Conservation (phyloP, 2,888 invertebrate genomes). For the Agriotes lineatus region DNA sequence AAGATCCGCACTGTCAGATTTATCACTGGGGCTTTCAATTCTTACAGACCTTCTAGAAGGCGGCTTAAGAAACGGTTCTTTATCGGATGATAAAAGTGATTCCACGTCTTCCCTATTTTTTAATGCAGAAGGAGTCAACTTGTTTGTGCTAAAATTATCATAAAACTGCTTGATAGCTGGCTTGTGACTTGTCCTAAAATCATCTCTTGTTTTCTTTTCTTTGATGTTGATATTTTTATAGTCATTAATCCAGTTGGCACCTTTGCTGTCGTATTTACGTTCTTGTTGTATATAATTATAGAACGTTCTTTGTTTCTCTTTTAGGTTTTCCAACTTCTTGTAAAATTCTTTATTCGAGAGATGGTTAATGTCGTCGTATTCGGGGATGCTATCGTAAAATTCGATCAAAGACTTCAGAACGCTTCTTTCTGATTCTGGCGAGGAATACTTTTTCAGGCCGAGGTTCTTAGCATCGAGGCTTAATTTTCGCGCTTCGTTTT, state of each 20-base stretch:
- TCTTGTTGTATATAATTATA: constrained; percentile 60
- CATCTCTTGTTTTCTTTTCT: constrained; percentile 18
- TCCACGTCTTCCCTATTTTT: constrained; percentile 54
- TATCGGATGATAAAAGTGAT: constrained; percentile 56
- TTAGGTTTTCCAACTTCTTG: constrained; percentile 75
- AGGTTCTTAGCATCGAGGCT: constrained; percentile 61
- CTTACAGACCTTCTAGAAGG: constrained; percentile 64
- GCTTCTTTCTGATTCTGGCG: constrained; percentile 65
- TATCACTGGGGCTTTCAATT: constrained; percentile 61
- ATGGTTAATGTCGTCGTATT: constrained; percentile 83
- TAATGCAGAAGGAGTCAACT: constrained; percentile 39
- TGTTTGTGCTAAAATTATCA: constrained; percentile 54
- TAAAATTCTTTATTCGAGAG: constrained; percentile 82
- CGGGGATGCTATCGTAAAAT: constrained; percentile 84
- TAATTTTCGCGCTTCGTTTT: constrained; percentile 58
- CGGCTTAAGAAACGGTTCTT: constrained; percentile 57
- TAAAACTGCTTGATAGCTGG: constrained; percentile 56
- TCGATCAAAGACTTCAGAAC: constrained; percentile 74
- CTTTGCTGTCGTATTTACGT: constrained; percentile 55
- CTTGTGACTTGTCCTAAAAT: constrained; percentile 46
- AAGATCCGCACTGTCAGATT: constrained; percentile 55
- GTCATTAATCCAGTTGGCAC: constrained; percentile 60
- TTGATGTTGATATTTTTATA: constrained; percentile 59
- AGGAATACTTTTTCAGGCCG: constrained; percentile 63
- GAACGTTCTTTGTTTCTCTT: constrained; percentile 72